Conservation (phyloP, 1,140 invertebrate genomes). For the Asobara japonica region DNA sequence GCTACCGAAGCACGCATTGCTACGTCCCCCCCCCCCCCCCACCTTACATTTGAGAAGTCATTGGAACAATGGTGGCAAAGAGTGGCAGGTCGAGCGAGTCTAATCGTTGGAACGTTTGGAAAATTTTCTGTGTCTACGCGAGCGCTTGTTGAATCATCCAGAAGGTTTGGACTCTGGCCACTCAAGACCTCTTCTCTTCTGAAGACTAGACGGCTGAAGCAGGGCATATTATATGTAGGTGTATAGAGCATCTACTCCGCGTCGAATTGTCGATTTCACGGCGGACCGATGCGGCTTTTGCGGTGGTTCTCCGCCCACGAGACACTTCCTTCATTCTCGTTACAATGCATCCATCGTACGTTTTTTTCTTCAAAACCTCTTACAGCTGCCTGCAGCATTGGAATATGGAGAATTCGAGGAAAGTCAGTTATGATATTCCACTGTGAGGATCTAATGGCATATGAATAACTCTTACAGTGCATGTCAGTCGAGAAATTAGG, state of each 20-base stretch:
- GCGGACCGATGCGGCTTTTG: conserved; percentile 63
- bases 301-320: conserved; percentile 62
- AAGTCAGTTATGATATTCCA: neutral
- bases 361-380: neutral
- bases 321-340: conserved; percentile 8
- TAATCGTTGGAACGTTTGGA: conserved; percentile 37
- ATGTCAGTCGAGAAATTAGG: too few species aligned
- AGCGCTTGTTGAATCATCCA: neutral
- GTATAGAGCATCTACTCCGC: conserved; percentile 57
- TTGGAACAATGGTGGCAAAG: conserved; percentile 29
- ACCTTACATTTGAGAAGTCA: neutral
- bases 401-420: neutral
- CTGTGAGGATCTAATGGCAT: neutral
- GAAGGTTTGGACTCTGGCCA: conserved; percentile 33
- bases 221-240: conserved; percentile 21
- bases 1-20: conserved; percentile 36
- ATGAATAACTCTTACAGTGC: neutral
- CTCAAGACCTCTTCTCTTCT: conserved; percentile 42
- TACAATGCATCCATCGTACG: neutral
- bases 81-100: conserved; percentile 44
- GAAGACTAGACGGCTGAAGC: conserved; percentile 52
- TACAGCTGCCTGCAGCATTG: neutral
- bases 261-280: conserved; percentile 65
- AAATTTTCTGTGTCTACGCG: conserved; percentile 7
- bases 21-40: neutral